Evolutionary conservation across 2,888 invertebrate species (phyloP).

Genomic region (Patella ulyssiponensis): DNA sequence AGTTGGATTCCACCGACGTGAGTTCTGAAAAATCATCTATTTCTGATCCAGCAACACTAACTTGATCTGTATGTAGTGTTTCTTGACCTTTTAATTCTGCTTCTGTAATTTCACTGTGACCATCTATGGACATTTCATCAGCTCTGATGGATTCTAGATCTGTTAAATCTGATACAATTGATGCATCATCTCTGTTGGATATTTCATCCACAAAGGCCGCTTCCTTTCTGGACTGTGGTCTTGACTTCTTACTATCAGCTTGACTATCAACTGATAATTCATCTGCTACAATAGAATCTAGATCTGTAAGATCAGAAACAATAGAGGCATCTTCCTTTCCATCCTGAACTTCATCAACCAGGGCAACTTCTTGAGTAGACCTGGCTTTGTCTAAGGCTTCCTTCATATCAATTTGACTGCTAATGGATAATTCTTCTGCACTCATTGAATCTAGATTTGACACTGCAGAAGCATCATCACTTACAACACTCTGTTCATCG

Average conservation of each 20-base stretch:
- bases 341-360: neutral
- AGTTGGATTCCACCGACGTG: neutral
- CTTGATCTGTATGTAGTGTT: neutral
- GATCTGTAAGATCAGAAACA: neutral
- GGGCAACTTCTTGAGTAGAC: neutral
- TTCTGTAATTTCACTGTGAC: neutral
- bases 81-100: neutral
- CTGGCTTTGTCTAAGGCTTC: neutral
- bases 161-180: neutral
- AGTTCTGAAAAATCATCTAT: neutral
- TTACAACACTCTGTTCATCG: neutral
- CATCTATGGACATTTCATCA: neutral
- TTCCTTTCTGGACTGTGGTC: neutral
- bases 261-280: neutral
- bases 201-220: neutral
- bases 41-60: neutral
- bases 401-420: no score
- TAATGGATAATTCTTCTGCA: no score
- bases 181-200: neutral
- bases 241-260: neutral
- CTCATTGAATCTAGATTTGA: no score
- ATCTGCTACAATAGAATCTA: neutral
- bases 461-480: no score
- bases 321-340: neutral
- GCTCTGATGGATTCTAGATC: neutral